Conservation (phyloP, 2,113 vertebrate genomes). For the Oncorhynchus kisutch region DNA sequence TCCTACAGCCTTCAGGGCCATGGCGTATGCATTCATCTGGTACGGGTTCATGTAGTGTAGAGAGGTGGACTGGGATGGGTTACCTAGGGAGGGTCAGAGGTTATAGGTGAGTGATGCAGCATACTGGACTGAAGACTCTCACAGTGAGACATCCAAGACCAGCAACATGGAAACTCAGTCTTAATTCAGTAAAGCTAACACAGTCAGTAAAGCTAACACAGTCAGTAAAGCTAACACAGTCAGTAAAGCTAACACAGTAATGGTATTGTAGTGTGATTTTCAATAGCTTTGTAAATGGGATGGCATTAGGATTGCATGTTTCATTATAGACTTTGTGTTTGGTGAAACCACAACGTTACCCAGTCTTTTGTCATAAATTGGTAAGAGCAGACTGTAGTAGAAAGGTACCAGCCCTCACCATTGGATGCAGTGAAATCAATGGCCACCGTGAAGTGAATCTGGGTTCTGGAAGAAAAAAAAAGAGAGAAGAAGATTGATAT, state of each 20-base stretch:
- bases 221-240: too few relatives aligned
- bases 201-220: too few relatives aligned
- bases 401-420: slow-evolving; percentile 75
- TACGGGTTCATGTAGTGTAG: slow-evolving; percentile 97
- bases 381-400: background rate
- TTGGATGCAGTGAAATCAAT: slow-evolving; percentile 97
- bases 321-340: too few relatives aligned
- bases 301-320: too few relatives aligned
- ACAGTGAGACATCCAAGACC: background rate
- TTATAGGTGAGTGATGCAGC: background rate
- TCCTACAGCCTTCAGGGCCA: slow-evolving; percentile 90
- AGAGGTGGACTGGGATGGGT: slow-evolving; percentile 91
- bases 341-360: too few relatives aligned
- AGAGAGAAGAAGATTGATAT: slow-evolving; percentile 39
- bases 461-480: slow-evolving; percentile 75
- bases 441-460: slow-evolving; percentile 97
- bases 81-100: slow-evolving; percentile 68
- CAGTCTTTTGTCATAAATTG: background rate
- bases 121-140: background rate
- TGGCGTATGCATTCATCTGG: slow-evolving; percentile 93
- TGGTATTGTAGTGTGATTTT: background rate
- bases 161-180: background rate
- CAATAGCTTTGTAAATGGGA: background rate
- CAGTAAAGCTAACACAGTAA: background rate
- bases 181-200: background rate